A percentile compares a stretch with the other conserved stretches of the same genome.
These are phyloP conservation scores for Uromys caudimaculatus DNA, from an alignment of 2,797 vertebrate genomes.

Conservation along the genomic window DNA sequence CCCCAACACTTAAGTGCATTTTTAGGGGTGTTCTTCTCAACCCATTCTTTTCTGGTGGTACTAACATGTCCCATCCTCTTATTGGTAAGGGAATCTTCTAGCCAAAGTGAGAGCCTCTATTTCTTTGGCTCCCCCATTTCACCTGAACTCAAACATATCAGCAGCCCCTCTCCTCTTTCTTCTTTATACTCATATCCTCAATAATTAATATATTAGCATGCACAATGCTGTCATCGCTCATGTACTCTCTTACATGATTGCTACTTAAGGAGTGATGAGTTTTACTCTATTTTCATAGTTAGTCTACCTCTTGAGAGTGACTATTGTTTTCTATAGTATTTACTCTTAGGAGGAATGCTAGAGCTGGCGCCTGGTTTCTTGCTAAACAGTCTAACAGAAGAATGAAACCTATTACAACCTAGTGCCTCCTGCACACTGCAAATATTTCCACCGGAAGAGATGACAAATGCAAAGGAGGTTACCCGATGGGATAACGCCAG, in stretches of 20 bases:
- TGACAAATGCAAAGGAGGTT: background rate
- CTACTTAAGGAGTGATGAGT: background rate
- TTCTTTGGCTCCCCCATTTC: too few species aligned
- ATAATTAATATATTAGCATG: background rate
- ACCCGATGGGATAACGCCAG: background rate
- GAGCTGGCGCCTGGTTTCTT: background rate
- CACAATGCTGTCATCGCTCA: too few species aligned
- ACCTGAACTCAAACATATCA: too few species aligned
- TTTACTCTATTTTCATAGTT: background rate
- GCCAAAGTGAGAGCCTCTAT: too few species aligned
- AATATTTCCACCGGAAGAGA: background rate
- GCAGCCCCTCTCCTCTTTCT: too few species aligned
- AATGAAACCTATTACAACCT: background rate
- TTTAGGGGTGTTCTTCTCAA: too few species aligned
- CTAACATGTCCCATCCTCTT: too few species aligned
- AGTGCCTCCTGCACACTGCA: too few species aligned
- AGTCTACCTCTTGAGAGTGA: background rate
- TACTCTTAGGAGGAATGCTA: background rate
- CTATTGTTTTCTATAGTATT: background rate
- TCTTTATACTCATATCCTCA: background rate
- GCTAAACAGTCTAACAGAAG: background rate
- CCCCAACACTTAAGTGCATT: too few species aligned
- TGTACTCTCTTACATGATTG: background rate
- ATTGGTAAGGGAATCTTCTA: too few species aligned
- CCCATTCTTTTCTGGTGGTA: too few species aligned